Conservation (phyloP, 1,140 invertebrate species). For the Platorchestia sp. region DNA sequence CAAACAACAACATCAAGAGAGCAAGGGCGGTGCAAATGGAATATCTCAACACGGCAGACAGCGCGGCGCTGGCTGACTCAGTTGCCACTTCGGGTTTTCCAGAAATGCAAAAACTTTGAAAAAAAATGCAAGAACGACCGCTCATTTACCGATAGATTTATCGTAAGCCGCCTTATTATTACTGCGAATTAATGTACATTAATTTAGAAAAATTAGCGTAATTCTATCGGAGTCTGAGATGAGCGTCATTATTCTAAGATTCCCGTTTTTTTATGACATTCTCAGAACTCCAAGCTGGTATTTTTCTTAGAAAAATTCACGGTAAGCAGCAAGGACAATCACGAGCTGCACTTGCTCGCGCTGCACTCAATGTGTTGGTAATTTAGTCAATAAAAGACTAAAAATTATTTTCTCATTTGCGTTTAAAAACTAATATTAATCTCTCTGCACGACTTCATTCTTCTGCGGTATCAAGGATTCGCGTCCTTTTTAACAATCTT, state of each 20-base stretch:
- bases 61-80: conserved; percentile 40
- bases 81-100: conserved; percentile 42
- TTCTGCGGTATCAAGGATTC: too few species aligned
- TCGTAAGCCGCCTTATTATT: background rate
- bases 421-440: too few species aligned
- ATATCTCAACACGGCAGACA: conserved; percentile 1
- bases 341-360: background rate
- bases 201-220: background rate
- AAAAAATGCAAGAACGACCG: background rate
- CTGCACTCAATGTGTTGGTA: too few species aligned
- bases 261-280: background rate
- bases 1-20: conserved; percentile 6
- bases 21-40: background rate
- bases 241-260: background rate
- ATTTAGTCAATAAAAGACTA: too few species aligned
- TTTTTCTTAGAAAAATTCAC: background rate
- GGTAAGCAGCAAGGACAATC: background rate
- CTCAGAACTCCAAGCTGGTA: background rate
- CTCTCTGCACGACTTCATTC: too few species aligned
- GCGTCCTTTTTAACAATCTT: too few species aligned
- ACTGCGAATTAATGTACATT: background rate
- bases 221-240: background rate
- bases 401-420: too few species aligned
- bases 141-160: background rate
- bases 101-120: background rate